These are phyloP conservation scores for Podarcis raffonei DNA, from an alignment of 2,113 vertebrate genomes.

Conservation along the genomic window DNA sequence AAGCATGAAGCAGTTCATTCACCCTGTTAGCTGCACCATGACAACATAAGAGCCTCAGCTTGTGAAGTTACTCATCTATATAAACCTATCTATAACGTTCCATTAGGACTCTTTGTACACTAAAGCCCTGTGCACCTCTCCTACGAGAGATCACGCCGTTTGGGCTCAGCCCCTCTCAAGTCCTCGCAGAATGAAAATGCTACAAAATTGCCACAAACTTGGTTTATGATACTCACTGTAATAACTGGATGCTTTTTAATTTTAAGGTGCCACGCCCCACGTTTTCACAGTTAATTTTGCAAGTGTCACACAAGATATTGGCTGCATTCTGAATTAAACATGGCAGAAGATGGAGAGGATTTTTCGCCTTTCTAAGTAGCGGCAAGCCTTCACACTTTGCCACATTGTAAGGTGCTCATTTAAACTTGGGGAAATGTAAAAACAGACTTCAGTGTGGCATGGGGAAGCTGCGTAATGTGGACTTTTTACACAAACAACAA, in stretches of 20 bases:
- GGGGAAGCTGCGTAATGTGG: neutral
- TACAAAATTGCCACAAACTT: constrained; percentile 1
- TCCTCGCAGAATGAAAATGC: constrained; percentile 18
- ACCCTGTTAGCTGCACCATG: constrained; percentile 96
- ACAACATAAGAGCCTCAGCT: constrained; percentile 93
- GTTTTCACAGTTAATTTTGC: neutral
- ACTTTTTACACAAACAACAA: neutral
- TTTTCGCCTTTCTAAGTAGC: neutral
- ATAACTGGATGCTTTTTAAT: neutral
- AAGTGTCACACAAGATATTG: neutral
- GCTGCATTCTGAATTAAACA: neutral
- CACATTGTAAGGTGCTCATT: neutral
- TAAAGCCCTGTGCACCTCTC: constrained; percentile 42
- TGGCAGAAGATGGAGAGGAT: neutral
- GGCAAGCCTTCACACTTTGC: neutral
- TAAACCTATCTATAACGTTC: constrained; percentile 86
- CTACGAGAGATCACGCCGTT: constrained; percentile 57
- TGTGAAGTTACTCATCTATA: constrained; percentile 90
- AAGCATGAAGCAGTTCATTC: constrained; percentile 99
- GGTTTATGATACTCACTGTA: neutral
- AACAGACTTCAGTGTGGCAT: neutral
- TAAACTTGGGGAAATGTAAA: neutral
- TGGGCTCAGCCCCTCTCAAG: constrained; percentile 4
- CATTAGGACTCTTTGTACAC: constrained; percentile 73
- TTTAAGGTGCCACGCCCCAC: neutral